A percentile compares a stretch with the other conserved stretches of the same genome.
These are phyloP conservation scores for Oxyruncus cristatus DNA, from an alignment of 2,113 vertebrate genomes.

Conservation along the genomic window DNA sequence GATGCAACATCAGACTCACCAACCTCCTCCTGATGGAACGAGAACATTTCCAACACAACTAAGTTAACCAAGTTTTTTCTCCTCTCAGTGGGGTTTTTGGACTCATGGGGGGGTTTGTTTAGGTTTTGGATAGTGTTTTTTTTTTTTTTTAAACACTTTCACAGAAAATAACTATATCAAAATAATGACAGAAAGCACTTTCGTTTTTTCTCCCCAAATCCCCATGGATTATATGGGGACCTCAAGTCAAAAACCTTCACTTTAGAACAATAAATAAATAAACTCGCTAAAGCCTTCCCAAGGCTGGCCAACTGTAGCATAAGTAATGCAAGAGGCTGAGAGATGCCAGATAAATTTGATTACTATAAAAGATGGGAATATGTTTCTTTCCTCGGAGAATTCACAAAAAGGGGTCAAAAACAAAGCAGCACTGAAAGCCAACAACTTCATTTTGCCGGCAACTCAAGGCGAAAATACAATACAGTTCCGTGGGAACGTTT, in stretches of 20 bases:
- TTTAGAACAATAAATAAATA: constrained; percentile 88
- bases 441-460: constrained; percentile 79
- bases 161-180: background rate
- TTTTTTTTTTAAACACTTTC: background rate
- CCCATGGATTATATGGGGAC: constrained; percentile 67
- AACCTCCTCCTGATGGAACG: background rate
- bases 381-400: constrained; percentile 85
- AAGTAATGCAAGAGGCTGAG: constrained; percentile 83
- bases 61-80: background rate
- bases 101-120: background rate
- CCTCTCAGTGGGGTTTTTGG: background rate
- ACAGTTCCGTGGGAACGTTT: constrained; percentile 73
- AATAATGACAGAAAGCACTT: constrained; percentile 58
- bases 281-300: constrained; percentile 76
- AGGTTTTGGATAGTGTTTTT: background rate
- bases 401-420: constrained; percentile 86
- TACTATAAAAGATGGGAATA: constrained; percentile 91
- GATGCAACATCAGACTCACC: background rate
- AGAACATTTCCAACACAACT: background rate
- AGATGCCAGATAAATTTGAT: constrained; percentile 91
- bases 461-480: constrained; percentile 78
- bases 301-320: constrained; percentile 82
- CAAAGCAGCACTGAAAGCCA: constrained; percentile 80
- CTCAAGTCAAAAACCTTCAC: constrained; percentile 84
- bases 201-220: constrained; percentile 55